Conservation (phyloP, 1,140 invertebrate genomes). For the Heliconius hermathena region DNA sequence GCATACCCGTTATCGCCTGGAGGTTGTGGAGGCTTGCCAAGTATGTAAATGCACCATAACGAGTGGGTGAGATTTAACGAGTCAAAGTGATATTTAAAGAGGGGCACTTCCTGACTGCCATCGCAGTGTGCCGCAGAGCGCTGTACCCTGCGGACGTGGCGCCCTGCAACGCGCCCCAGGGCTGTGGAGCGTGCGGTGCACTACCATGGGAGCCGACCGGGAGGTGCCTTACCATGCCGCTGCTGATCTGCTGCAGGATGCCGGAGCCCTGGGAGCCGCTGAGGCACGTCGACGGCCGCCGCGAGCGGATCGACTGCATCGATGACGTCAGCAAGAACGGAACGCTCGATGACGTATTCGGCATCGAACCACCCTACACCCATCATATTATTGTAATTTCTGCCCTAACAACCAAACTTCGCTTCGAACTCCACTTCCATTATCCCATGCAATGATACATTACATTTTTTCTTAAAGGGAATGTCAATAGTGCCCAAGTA, state of each 20-base stretch:
- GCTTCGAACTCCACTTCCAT: neutral
- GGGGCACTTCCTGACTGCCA: conserved; percentile 89
- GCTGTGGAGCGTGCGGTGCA: conserved; percentile 82
- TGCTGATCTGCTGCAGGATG: conserved; percentile 91
- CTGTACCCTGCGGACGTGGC: conserved; percentile 82
- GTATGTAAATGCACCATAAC: neutral
- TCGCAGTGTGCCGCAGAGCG: conserved; percentile 79
- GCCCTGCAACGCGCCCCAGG: conserved; percentile 85
- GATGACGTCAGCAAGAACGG: conserved; percentile 91
- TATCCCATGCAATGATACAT: neutral
- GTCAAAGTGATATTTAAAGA: conserved; percentile 83
- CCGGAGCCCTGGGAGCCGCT: conserved; percentile 87
- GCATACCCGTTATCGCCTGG: no score
- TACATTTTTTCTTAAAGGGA: neutral
- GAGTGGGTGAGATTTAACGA: conserved; percentile 52
- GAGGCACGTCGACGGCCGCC: conserved; percentile 87
- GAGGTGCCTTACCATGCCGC: conserved; percentile 83
- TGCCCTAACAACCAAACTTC: neutral
- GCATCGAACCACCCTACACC: conserved; percentile 90
- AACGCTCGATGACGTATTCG: conserved; percentile 93
- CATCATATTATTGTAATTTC: conserved; percentile 13
- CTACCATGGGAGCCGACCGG: conserved; percentile 82
- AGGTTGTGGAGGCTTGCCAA: no score
- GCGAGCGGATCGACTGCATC: conserved; percentile 91
- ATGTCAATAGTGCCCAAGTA: neutral